Base-by-base conservation (phyloP, 2,797 vertebrate genomes). In the Masticophis lateralis region DNA sequence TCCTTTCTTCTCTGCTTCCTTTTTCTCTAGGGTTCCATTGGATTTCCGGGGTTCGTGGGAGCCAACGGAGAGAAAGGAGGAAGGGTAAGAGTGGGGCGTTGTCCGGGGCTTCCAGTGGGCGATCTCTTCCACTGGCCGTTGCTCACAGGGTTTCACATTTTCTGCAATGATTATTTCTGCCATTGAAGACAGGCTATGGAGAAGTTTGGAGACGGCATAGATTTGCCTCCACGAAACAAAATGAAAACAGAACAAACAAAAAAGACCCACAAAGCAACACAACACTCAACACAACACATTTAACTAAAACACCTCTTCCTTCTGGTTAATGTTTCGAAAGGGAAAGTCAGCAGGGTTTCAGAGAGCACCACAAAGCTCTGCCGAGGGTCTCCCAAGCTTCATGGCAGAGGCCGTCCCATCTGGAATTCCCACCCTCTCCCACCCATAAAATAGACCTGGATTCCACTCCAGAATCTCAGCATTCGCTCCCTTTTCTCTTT, bases 1-100 rank as follows among this genome's bases (percentile, higher is more conserved):
- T 5, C 22, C 25, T 28, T 59, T 32, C 25, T 86, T 2, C 13
- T 86, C 37, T 56, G 9, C 18, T 61, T 91, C 94, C 37, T 86
- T 91, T 56, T 47, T 59, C n/a, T 96, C 87, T 97, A 99, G 99
- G 99, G 99, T 94, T 99, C 99, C 18, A 98, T 99, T 55, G 99
- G 99, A 95, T 99, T 99, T 97, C 98, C 99, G 96, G 99, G 99
- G 90, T 99, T 99, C 95, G 98, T 98, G n/a, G 99, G 99, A 2
- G 98, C 99, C 96, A 99, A 99, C 0, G 99, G 99, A 96, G 99
- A 99, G 97, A 99, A 99, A 96, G 99, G 99, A 91, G 98, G 98
- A 94, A 97, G 99, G 98, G 99, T 99, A 98, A 96, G 98, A 96
- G 92, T 6, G 0, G 43, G 1, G 56, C 5, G 0, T 0, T 1